Evolutionary conservation across 2,888 invertebrate genomes (phyloP), one percentile per base, ranked within the genome.

Genomic region (Peribatodes rhomboidaria): DNA sequence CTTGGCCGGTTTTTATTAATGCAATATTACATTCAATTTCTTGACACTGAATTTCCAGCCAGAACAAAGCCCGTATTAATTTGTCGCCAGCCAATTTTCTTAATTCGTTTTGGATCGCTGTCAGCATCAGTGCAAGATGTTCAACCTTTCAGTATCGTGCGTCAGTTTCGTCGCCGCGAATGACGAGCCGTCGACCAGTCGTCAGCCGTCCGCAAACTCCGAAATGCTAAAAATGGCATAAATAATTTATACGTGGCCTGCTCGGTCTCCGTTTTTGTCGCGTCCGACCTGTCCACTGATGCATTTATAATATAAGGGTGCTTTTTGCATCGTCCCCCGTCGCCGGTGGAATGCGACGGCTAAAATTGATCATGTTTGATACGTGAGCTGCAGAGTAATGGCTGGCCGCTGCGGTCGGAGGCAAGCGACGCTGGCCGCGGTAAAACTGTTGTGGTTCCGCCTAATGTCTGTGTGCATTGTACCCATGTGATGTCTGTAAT

Each of bases 291-390:
- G 91, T 90, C 92, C 91, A 88, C 92, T 91, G 93, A 92, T 92
- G 93, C 93, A 93, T 93, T 93, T 92, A 92, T 92, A 93, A 93
- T 92, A 92, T 89, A 91, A 92, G 92, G 92, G 91, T 92, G 89
- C 90, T 92, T 93, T 92, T 93, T 92, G 92, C 90, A 83, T 76
- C 84, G 87, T 87, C 82, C 84, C 88, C 83, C 79, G 85, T 79
- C 85, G 82, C 81, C 85, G 80, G 80, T 82, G 93, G 92, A 93
- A 92, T 93, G 92, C 87, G 86, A 89, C 90, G 91, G 93, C 92
- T 92, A 92, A 92, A 92, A 92, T 91, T 92, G 92, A 92, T 92
- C 93, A 90, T 87, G 90, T 89, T 88, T 87, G 86, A 87, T 89
- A 92, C 91, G 92, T 92, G 92, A 90, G 87, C 73, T 86, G 92